Evolutionary conservation across 2,113 vertebrate genomes (phyloP), one percentile per base, ranked within the genome.

Genomic region (Balaeniceps rex): DNA sequence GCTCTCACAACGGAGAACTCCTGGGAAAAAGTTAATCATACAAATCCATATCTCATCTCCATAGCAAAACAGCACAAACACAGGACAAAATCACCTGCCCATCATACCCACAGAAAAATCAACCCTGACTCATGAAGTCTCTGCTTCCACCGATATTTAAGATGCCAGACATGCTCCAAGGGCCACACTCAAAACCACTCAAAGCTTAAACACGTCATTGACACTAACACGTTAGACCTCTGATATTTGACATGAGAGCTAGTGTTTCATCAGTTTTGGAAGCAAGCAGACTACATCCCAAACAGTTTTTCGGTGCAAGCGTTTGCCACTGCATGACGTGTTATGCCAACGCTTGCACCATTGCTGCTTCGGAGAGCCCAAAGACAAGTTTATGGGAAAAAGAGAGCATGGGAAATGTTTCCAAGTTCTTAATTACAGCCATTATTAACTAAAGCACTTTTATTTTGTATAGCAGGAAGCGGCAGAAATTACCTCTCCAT

Each of bases 311-410:
- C 61, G 61, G 71, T 7, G 11, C 28, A 55, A 34, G 42, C 1
- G 0, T 54, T 40, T n/a, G 38, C 47, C 12, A 2, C 42, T 36
- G 28, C 44, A n/a, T 0, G 0, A 65, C 21, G 3, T 11, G 52
- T 69, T 83, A 69, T 1, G 8, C 58, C 64, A 78, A 84, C 29
- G 14, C 19, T 42, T 38, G 22, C 19, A 51, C 40, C 47, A n/a
- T 0, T 29, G 52, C 14, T 22, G 44, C 49, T 87, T 51, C 12
- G 2, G 33, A 79, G 47, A 86, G 38, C 65, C 63, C 1, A 2
- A 64, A 42, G 31, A 40, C 11, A 40, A 64, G n/a, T 46, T 77
- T 23, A 77, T 22, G 22, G 71, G 34, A 25, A 57, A 72, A 49
- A 49, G 2, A 44, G n/a, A 72, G 40, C 44, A 65, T 3, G 26